phyloP scores from a whole-genome alignment of 2,888 invertebrate genomes.

The Protophormia terraenovae region DNA sequence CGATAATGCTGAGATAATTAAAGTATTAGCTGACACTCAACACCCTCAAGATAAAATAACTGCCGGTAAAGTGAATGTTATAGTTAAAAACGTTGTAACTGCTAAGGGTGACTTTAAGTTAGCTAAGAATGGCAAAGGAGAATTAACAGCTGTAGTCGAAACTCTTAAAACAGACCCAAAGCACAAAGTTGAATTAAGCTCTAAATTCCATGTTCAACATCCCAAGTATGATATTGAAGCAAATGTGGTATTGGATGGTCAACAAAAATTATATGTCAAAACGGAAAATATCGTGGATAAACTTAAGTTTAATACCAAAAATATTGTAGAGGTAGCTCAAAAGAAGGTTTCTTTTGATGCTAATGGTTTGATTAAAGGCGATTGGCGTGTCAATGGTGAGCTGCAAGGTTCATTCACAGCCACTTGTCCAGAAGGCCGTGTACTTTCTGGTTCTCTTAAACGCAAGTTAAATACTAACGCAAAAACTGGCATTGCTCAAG shows the following conservation, averaged over 20 bases:
- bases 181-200: conserved; percentile 84
- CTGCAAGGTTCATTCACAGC: conserved; percentile 73
- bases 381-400: conserved; percentile 75
- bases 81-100: conserved; percentile 84
- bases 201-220: conserved; percentile 84
- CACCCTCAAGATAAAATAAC: conserved; percentile 79
- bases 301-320: conserved; percentile 85
- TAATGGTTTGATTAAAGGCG: conserved; percentile 73
- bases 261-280: conserved; percentile 85
- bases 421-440: conserved; percentile 73
- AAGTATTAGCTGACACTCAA: conserved; percentile 74
- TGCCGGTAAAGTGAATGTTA: conserved; percentile 82
- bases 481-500: conserved; percentile 80
- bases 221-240: conserved; percentile 85
- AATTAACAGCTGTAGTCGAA: conserved; percentile 79
- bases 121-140: conserved; percentile 86
- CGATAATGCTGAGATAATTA: conserved; percentile 74
- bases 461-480: conserved; percentile 80
- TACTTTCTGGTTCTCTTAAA: conserved; percentile 79
- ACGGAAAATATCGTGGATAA: conserved; percentile 84
- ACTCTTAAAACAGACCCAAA: conserved; percentile 82
- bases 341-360: conserved; percentile 81
- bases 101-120: conserved; percentile 85
- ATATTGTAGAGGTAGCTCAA: conserved; percentile 82
- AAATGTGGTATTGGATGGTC: conserved; percentile 86